phyloP scores from a whole-genome alignment of 2,113 vertebrate species.

The Scomber colias region DNA sequence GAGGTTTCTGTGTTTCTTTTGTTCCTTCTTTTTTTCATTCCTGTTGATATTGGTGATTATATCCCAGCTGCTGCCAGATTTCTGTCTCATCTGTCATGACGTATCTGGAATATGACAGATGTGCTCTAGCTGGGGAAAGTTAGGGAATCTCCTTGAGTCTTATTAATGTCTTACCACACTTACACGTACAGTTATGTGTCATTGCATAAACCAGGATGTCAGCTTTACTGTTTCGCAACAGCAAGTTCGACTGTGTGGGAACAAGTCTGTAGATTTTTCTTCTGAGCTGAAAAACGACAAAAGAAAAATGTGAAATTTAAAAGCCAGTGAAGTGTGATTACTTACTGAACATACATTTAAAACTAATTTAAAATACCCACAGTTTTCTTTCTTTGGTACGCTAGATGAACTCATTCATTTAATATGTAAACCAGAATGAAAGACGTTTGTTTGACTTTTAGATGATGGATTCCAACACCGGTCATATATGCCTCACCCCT shows the following conservation, averaged over 20 bases:
- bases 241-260: too few relatives aligned
- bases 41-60: background rate
- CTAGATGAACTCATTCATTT: background rate
- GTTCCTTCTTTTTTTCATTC: background rate
- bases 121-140: background rate
- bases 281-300: background rate
- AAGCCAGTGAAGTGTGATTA: background rate
- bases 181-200: background rate
- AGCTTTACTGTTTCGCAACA: background rate
- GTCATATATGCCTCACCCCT: conserved; percentile 27
- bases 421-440: conserved; percentile 6
- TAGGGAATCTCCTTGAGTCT: background rate
- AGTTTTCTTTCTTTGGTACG: background rate
- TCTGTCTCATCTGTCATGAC: background rate
- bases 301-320: background rate
- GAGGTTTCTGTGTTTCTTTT: background rate
- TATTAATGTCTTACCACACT: background rate
- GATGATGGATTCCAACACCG: conserved; percentile 1
- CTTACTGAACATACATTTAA: background rate
- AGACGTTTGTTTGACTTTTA: conserved; percentile 12
- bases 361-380: background rate
- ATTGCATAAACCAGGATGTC: background rate
- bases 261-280: background rate
- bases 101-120: background rate
- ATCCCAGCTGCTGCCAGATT: background rate